Evolutionary conservation across 2,113 vertebrate genomes (phyloP), one percentile per base, ranked within the genome.

Genomic region (Malurus elegans): DNA sequence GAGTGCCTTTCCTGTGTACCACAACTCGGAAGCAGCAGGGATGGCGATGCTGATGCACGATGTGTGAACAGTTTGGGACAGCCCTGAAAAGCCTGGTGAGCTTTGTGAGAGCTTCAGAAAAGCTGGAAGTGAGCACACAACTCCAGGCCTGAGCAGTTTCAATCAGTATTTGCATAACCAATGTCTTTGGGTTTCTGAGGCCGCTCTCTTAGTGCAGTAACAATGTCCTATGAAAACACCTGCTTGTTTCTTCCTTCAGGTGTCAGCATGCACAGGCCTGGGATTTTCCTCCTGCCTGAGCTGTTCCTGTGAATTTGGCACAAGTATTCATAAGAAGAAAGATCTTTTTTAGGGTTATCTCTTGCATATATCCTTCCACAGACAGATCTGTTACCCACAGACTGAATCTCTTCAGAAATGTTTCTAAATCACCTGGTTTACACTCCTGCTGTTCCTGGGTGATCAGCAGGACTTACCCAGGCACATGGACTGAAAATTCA

Each of bases 321-420:
- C 50, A 57, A 80, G 28, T 36, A n/a, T 64, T 82, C 47, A 5
- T 38, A 65, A 84, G 62, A 85, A 86, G n/a, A 86, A 82, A 70
- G 71, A 34, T 45, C 29, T 50, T 88, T 73, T 73, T 60, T 80
- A 96, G 61, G 60, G 21, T 83, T 94, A 44, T 71, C 10, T 74
- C 78, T 88, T 96, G 69, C 58, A 42, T 73, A 79, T 80, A 40
- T 90, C 42, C 65, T 95, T 71, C 74, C 71, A 81, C 38, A 73
- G 45, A 74, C 60, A 91, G 62, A 51, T 72, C 58, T 87, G 78
- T 95, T 91, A 84, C 78, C 94, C 92, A 90, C 10, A 91, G 78
- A 62, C 62, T 92, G 81, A 94, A 91, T 95, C 56, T 92, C 88
- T 97, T 79, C 92, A 74, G 75, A 94, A 79, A 58, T 88, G 62